Base-by-base conservation (phyloP, 2,888 invertebrate species). In the Crocallis elinguaria region DNA sequence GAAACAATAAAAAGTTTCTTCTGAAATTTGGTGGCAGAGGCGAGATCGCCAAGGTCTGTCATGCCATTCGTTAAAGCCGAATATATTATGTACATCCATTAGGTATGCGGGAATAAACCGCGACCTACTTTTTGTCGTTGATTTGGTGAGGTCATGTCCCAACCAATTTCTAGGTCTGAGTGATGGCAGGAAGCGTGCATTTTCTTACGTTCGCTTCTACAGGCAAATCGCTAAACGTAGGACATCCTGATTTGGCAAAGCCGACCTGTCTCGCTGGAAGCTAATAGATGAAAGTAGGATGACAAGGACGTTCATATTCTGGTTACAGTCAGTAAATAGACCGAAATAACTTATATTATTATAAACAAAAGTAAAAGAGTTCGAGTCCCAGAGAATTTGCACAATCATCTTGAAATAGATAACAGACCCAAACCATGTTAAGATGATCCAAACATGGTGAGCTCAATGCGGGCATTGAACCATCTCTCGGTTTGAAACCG, bases 181-280 rank as follows among this genome's bases (percentile, higher is more conserved):
- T 69, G 71, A 71, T 66, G 75, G 67, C 84, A 82, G 86, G 86
- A 85, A 79, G 69, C 65, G 62, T 72, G 73, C 68, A 76, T 83
- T 79, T 79, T 79, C 77, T 82, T 75, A 68, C 61, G 73, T 66
- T 72, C 60, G 66, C 60, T 60, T 55, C 69, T 67, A 62, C 53
- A 50, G 50, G 33, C 58, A 49, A 52, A 41, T 59, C 58, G 50
- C 58, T 75, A 71, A 77, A 71, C 71, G 73, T 76, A 72, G 72
- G 70, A 79, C 70, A 71, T 81, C 82, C 79, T 75, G 75, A 63
- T 3, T 39, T 25, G 11, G 42, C 16, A 12, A n/a, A 11, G 13
- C 53, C 60, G 52, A 66, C 61, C 48, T 66, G 57, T 66, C 67
- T 63, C 69, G 63, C 59, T 73, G 69, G 72, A 73, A 75, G 64